Base-by-base conservation (phyloP, 1,140 invertebrate genomes). In the Pinna nobilis region DNA sequence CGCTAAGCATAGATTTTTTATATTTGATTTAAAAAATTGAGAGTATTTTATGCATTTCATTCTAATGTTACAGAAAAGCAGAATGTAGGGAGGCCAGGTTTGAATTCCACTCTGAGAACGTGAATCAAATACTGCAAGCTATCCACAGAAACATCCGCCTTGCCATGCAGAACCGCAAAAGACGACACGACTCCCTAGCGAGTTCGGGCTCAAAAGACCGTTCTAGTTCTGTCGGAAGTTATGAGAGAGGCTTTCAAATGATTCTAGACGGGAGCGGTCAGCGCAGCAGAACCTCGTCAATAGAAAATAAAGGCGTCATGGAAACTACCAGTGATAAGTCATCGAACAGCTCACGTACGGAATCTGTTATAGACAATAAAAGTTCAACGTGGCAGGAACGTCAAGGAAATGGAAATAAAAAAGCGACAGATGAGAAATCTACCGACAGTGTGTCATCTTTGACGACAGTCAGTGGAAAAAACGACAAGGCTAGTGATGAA, bases 1-100 rank as follows among this genome's bases (percentile, higher is more conserved):
- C n/a, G n/a, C n/a, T n/a, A n/a, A n/a, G n/a, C n/a, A n/a, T n/a
- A n/a, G n/a, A n/a, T n/a, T n/a, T n/a, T n/a, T n/a, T n/a, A n/a
- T n/a, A n/a, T n/a, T n/a, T n/a, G n/a, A n/a, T n/a, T n/a, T n/a
- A n/a, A n/a, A n/a, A n/a, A n/a, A n/a, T n/a, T n/a, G n/a, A n/a
- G n/a, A n/a, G n/a, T n/a, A n/a, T n/a, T n/a, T n/a, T n/a, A n/a
- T 47, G 44, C 20, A 47, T 18, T 25, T 13, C 41, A 18, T 20
- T 53, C 30, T 20, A 33, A 4, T 41, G 33, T 65, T 55, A n/a
- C 60, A 71, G 70, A 7, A 71, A 63, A 53, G 61, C 70, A 20
- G 39, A 51, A 32, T 71, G 61, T 57, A 61, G 70, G n/a, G 70
- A 71, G 35, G 70, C 70, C 20, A 50, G 65, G 13, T 71, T 71